Evolutionary conservation across 2,888 invertebrate species (phyloP), one percentile per base, ranked within the genome.

Genomic region (Pandemis heparana): DNA sequence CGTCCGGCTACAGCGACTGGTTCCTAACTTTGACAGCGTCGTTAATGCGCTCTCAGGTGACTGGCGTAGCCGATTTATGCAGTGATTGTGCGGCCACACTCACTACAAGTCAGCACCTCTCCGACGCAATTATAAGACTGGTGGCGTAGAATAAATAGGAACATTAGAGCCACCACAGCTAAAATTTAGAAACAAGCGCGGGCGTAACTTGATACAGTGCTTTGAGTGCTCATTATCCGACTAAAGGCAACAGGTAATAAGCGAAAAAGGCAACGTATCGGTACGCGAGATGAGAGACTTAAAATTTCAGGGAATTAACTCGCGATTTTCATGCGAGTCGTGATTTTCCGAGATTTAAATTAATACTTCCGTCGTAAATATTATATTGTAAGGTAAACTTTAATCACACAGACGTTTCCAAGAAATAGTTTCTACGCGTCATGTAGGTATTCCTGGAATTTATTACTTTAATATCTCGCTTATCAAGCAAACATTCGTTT

Each of bases 281-380:
- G 61, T 23, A 53, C 9, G 18, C 14, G 14, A 16, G 61, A 41
- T 51, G 41, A 66, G 32, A 61, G 48, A 48, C 46, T 39, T 46
- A 39, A 16, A 32, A 43, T 32, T 67, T 61, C n/a, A n/a, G 32
- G 23, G 41, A 66, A 60, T 60, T 56, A 66, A 43, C 61, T 61
- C 23, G 60, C 60, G 38, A 43, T 61, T 71, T 71, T 39, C 46
- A 12, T 12, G 43, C 10, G 14, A 39, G 51, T n/a, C 41, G 53
- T 46, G 38, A 59, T 43, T 68, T 32, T 53, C 51, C 46, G n/a
- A 63, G 56, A 59, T 56, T 72, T 62, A 68, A 63, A 72, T 72
- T 72, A 72, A 32, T 38, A 56, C 46, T 43, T 41, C 38, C 12
- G 32, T 18, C 61, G 63, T 63, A 62, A 63, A 46, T 72, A 71